These are phyloP conservation scores for Muraenolepis orangiensis DNA, from an alignment of 2,797 vertebrate species.

Conservation along the genomic window DNA sequence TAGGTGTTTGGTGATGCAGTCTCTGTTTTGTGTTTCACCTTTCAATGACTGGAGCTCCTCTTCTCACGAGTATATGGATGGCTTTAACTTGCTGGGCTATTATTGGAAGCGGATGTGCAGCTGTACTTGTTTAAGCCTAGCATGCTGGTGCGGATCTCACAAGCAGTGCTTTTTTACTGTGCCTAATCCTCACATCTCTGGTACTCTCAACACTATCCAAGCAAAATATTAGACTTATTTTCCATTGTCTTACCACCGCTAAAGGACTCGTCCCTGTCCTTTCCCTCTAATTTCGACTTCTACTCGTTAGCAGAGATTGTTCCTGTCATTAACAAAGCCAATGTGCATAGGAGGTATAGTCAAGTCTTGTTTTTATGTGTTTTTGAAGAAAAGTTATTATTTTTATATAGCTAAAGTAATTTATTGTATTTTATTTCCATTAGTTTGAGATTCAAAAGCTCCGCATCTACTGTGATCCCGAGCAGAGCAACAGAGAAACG, in stretches of 20 bases:
- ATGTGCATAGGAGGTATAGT: too few relatives aligned
- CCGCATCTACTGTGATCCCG: conserved; percentile 96
- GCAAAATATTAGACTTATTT: background rate
- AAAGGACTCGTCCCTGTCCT: background rate
- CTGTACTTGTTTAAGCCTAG: background rate
- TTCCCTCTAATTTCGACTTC: background rate
- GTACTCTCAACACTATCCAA: background rate
- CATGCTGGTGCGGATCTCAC: background rate
- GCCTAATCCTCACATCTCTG: background rate
- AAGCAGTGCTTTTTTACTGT: background rate
- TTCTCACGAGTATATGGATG: background rate
- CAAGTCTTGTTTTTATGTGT: too few relatives aligned
- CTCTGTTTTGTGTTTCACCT: background rate
- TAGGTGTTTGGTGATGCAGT: background rate
- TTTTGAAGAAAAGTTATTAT: background rate
- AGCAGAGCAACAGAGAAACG: conserved; percentile 91
- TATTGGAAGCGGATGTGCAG: background rate
- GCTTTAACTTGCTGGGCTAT: background rate
- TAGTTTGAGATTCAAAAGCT: conserved; percentile 97
- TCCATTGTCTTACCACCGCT: background rate
- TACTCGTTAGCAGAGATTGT: background rate
- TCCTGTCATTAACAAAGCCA: background rate
- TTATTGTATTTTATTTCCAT: conserved; percentile 9
- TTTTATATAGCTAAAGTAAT: conserved; percentile 9
- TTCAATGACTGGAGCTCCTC: background rate